These are phyloP conservation scores for Ceramica pisi DNA, from an alignment of 2,888 invertebrate genomes.

Conservation along the genomic window DNA sequence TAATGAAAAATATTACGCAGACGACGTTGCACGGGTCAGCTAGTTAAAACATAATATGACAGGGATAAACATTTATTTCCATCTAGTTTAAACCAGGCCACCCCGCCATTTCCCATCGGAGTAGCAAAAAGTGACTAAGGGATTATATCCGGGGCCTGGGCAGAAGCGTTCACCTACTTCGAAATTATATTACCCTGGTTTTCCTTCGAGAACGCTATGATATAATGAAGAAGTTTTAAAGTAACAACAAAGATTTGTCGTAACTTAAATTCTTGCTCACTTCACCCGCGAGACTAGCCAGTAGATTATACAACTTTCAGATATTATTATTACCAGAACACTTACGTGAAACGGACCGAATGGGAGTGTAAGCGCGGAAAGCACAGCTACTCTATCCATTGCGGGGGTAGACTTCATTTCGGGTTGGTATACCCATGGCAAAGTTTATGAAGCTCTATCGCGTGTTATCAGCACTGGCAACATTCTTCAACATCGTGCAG, in stretches of 20 bases:
- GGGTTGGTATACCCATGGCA: too few species aligned
- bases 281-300: slow-evolving; percentile 39
- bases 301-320: slow-evolving; percentile 30
- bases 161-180: slow-evolving; percentile 32
- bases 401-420: too few species aligned
- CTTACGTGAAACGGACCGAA: too few species aligned
- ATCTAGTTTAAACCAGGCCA: slow-evolving; percentile 11
- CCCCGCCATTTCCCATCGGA: slow-evolving; percentile 14
- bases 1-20: too few species aligned
- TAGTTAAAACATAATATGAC: slow-evolving; percentile 9
- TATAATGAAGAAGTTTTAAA: slow-evolving; percentile 56
- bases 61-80: slow-evolving; percentile 8
- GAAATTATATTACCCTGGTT: slow-evolving; percentile 34
- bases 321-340: too few species aligned
- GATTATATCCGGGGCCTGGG: slow-evolving; percentile 35
- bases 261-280: slow-evolving; percentile 44
- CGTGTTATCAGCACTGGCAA: too few species aligned
- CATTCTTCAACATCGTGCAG: too few species aligned
- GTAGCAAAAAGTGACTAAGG: slow-evolving; percentile 28
- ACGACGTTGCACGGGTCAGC: too few species aligned
- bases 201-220: slow-evolving; percentile 29
- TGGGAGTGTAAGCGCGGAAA: too few species aligned
- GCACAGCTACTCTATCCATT: too few species aligned
- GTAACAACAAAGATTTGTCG: slow-evolving; percentile 40
- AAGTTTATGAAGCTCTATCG: too few species aligned